Evolutionary conservation across 1,140 invertebrate genomes (phyloP).

Genomic region (Trinorchestia longiramus): DNA sequence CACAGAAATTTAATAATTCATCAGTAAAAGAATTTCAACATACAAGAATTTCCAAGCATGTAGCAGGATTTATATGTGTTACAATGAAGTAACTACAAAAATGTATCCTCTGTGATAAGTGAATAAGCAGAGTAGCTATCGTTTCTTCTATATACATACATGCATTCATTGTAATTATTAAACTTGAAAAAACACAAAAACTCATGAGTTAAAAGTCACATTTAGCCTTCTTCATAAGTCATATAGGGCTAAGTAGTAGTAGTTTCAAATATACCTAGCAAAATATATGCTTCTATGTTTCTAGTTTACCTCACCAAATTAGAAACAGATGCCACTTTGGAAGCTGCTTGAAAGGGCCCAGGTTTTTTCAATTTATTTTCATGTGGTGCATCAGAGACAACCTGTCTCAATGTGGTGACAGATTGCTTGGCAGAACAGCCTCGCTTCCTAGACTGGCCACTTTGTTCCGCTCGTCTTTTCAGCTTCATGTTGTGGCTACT

Average conservation of each 20-base stretch:
- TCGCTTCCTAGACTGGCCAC: background rate
- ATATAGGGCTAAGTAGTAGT: background rate
- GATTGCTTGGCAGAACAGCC: background rate
- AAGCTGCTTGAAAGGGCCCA: constrained; percentile 38
- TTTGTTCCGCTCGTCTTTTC: background rate
- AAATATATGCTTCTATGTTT: background rate
- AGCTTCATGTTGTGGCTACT: background rate
- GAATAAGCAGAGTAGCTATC: background rate
- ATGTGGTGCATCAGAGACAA: constrained; percentile 26
- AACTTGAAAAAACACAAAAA: background rate
- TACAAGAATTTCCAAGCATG: too few relatives aligned
- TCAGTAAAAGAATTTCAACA: background rate
- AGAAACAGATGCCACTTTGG: constrained; percentile 7
- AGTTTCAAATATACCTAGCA: background rate
- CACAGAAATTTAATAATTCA: too few relatives aligned
- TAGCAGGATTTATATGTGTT: too few relatives aligned
- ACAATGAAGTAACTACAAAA: background rate
- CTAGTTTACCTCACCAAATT: background rate
- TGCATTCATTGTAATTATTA: background rate
- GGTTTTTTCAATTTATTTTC: constrained; percentile 35
- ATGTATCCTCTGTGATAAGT: background rate
- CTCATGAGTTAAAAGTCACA: background rate
- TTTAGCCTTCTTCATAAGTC: background rate
- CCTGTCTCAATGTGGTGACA: background rate
- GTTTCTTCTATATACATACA: background rate